Evolutionary conservation across 1,140 invertebrate species (phyloP), one percentile per base, ranked within the genome.

Genomic region (Brachystomella parvula): DNA sequence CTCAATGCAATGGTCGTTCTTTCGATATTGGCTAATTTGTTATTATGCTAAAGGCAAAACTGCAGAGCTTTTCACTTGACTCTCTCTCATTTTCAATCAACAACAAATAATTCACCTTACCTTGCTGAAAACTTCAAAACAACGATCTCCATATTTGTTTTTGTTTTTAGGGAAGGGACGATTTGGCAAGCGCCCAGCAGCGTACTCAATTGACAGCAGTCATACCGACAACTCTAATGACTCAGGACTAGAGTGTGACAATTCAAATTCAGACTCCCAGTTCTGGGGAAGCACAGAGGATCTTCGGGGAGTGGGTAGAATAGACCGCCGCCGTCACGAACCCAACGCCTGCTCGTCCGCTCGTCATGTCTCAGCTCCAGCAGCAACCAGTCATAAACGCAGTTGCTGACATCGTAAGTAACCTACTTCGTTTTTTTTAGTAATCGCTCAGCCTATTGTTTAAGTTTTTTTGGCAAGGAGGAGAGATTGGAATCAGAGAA

Each of bases 241-340:
- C 62, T 73, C 72, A 12, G 72, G 72, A 24, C 56, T 73, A 56
- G 71, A 63, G 2, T 73, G 67, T 32, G 72, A 73, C 35, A 53
- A 53, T 24, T 70, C 64, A 26, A 65, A 63, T 49, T 70, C 68
- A 19, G 72, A 73, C 59, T 69, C 72, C 24, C 72, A 73, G 62
- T 69, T 67, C 28, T 73, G 72, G 72, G 49, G 65, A 21, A 63
- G 59, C 60, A 63, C 33, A 29, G 67, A 68, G 56, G 67, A 68
- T 32, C 64, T 49, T 60, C 44, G 33, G 26, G 2, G 31, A 6
- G 17, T 44, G 6, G 60, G 60, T 39, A 53, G 3, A 28, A 3
- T 35, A 60, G 15, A 29, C 44, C 2, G 28, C 44, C 33, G n/a
- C 33, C 19, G 35, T 26, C 3, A 21, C 31, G 59, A n/a, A 31